A percentile compares a stretch with the other conserved stretches of the same genome.
These are phyloP conservation scores for Sylvia borin DNA, from an alignment of 2,797 vertebrate species.

Conservation along the genomic window DNA sequence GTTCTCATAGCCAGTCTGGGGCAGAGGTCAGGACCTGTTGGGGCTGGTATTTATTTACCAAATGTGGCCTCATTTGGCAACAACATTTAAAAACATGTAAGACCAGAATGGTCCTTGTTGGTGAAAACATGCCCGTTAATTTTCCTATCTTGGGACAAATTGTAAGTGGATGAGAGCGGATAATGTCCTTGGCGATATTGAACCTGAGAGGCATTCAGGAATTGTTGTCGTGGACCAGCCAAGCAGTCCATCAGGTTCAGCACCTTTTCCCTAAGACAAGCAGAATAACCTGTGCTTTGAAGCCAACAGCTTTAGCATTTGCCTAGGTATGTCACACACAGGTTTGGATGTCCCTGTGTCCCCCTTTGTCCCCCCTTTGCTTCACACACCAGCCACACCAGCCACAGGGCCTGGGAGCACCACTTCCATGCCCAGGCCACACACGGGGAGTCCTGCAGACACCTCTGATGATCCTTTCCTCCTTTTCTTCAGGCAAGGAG, in stretches of 20 bases:
- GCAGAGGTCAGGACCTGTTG: background rate
- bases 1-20: background rate
- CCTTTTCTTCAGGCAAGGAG: background rate
- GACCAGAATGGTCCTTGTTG: background rate
- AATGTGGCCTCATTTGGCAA: background rate
- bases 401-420: background rate
- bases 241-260: background rate
- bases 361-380: background rate
- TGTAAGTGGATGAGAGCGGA: background rate
- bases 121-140: background rate
- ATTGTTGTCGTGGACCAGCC: background rate
- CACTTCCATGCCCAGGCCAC: background rate
- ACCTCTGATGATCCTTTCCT: fast-evolving
- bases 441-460: background rate
- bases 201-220: background rate
- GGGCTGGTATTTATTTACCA: background rate
- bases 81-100: background rate
- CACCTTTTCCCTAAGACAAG: background rate
- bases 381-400: fast-evolving
- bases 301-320: background rate
- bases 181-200: fast-evolving
- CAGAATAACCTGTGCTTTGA: background rate
- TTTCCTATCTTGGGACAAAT: background rate
- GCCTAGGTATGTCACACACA: background rate
- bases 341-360: background rate